Percentiles rank a stretch among this genome's conserved stretches.
Evolutionary conservation across 1,140 invertebrate species (phyloP).

Genomic region (Diabrotica virgifera): DNA sequence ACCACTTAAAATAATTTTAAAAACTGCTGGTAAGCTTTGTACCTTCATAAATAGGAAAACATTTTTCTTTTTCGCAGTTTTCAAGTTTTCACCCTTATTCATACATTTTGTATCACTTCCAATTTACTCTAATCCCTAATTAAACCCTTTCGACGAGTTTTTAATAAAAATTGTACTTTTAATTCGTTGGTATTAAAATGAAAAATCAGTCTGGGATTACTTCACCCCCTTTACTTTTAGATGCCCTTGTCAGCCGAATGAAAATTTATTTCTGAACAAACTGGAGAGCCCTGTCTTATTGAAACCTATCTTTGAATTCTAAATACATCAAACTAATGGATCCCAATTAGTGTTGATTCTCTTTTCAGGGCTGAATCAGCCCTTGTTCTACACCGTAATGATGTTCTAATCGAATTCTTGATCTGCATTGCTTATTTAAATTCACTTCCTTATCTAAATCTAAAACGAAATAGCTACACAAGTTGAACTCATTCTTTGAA

Average conservation of each 20-base stretch:
- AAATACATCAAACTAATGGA: background rate
- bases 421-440: too few species aligned
- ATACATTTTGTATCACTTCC: background rate
- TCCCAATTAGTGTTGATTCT: background rate
- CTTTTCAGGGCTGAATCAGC: background rate
- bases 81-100: too few species aligned
- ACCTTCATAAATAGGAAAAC: too few species aligned
- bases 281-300: background rate
- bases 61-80: too few species aligned
- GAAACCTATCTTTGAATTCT: background rate
- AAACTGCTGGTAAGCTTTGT: too few species aligned
- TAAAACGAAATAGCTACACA: too few species aligned
- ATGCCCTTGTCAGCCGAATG: conserved; percentile 1
- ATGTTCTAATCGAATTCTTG: too few species aligned
- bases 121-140: background rate
- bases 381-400: too few species aligned
- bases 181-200: conserved; percentile 3
- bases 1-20: too few species aligned
- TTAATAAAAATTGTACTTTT: conserved; percentile 3
- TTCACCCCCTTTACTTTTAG: background rate
- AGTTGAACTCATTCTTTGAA: too few species aligned
- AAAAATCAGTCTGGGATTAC: background rate
- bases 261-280: background rate
- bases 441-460: too few species aligned
- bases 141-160: background rate